These are phyloP conservation scores for Diphyllodes magnificus DNA, from an alignment of 2,113 vertebrate genomes.

Conservation along the genomic window DNA sequence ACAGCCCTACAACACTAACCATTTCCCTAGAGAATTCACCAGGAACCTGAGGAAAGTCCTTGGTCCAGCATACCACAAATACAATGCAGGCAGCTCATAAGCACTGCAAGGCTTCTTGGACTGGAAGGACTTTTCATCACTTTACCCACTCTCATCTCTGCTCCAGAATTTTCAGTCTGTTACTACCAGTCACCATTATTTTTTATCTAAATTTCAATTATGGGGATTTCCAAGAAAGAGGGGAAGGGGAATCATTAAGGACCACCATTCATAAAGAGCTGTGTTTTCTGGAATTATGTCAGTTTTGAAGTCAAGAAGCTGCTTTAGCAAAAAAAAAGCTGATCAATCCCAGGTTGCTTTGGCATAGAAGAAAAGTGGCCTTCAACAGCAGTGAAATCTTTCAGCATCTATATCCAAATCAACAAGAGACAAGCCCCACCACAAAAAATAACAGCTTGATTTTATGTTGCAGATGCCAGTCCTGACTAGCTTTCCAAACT, in stretches of 20 bases:
- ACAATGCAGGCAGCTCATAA: neutral
- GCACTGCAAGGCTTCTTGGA: neutral
- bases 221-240: neutral
- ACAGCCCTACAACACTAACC: neutral
- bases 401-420: neutral
- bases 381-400: neutral
- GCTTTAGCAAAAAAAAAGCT: neutral
- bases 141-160: neutral
- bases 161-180: neutral
- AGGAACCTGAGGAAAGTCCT: neutral
- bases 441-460: neutral
- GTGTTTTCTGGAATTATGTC: neutral
- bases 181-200: neutral
- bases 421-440: neutral
- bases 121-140: neutral
- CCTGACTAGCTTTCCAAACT: neutral
- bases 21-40: neutral
- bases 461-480: neutral
- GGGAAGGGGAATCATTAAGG: neutral
- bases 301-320: neutral
- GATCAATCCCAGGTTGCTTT: neutral
- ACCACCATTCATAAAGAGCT: neutral
- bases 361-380: neutral
- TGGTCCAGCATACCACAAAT: neutral
- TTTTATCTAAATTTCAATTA: neutral